Base-by-base conservation (phyloP, 35 echinoderm and acorn worm genomes). In the Amphiura filiformis region DNA sequence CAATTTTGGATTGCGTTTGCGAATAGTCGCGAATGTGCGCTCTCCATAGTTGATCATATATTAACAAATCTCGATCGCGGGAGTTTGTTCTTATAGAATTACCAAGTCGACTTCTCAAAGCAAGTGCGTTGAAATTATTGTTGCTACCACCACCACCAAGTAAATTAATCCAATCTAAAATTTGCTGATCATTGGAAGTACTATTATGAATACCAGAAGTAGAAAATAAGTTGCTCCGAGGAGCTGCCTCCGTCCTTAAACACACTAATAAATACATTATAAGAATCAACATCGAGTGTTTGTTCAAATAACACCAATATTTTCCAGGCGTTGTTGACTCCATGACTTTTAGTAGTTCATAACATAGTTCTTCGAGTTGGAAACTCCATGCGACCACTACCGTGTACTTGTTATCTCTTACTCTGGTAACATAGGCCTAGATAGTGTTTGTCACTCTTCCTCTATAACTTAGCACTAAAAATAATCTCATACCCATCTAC, bases 1-100 rank as follows among this genome's bases (percentile, higher is more conserved):
- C 94, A 28, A 85, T 93, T 75, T 93, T 93, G n/a, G 91, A 79
- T 20, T 64, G 47, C 39, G 78, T 37, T 14, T 52, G 30, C 14
- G 75, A 70, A n/a, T 70, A 3, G 26, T 70, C 61, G 26, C 7
- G 7, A 13, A 70, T 70, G 26, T 70, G 61, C 7, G 61, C 61
- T n/a, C 28, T 18, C 61, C 61, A 70, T 11, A 70, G 61, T n/a
- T 3, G 7, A 4, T 70, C 61, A 11, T 15, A 15, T 15, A 70
- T 30, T 26, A 70, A 30, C 2, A 70, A 70, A n/a, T 70, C 61
- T 26, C 61, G 61, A 70, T 70, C 61, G 4, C 61, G 61, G 26
- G 9, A 11, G 26, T 23, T 70, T 26, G 26, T 70, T 3, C 61
- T 5, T 13, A 70, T 26, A n/a, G 61, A 70, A n/a, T 70, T 70